These are phyloP conservation scores for Dinoponera quadriceps DNA, from an alignment of 1,140 invertebrate genomes.

Conservation along the genomic window DNA sequence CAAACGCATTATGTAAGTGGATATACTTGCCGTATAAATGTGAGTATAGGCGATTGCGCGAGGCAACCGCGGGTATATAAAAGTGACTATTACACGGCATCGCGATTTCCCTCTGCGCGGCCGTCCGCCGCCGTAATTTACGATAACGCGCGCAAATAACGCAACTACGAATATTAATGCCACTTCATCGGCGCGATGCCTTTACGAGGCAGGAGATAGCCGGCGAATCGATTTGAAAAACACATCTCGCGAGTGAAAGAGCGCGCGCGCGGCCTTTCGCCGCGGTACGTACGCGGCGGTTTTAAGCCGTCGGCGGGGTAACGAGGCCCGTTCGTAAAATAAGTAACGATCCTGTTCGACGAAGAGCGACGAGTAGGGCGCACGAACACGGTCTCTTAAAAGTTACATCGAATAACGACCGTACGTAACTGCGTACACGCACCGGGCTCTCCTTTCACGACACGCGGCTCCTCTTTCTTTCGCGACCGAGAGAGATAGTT, in stretches of 20 bases:
- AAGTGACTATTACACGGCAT: conserved; percentile 6
- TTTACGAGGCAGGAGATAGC: conserved; percentile 17
- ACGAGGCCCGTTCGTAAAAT: conserved; percentile 57
- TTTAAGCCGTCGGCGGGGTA: conserved; percentile 53
- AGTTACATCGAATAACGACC: conserved; percentile 63
- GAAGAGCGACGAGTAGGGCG: conserved; percentile 25
- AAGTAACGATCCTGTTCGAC: conserved; percentile 63
- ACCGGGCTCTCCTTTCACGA: conserved; percentile 59
- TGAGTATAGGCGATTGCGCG: conserved; percentile 26
- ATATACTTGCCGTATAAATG: conserved; percentile 43
- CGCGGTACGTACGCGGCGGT: conserved; percentile 15
- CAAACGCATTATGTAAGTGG: conserved; percentile 6
- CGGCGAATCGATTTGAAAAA: conserved; percentile 36
- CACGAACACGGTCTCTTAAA: conserved; percentile 53
- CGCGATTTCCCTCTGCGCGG: conserved; percentile 36
- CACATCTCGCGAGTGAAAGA: conserved; percentile 8
- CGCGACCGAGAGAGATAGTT: conserved; percentile 56
- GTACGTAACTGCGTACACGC: conserved; percentile 65
- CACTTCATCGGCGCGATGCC: background rate
- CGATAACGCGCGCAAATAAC: background rate
- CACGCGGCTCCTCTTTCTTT: conserved; percentile 41
- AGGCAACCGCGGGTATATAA: conserved; percentile 18
- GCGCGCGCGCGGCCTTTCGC: background rate
- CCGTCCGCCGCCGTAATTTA: conserved; percentile 8
- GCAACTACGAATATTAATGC: conserved; percentile 20